Conservation (phyloP, 2,888 invertebrate genomes). For the Synergus gifuensis region DNA sequence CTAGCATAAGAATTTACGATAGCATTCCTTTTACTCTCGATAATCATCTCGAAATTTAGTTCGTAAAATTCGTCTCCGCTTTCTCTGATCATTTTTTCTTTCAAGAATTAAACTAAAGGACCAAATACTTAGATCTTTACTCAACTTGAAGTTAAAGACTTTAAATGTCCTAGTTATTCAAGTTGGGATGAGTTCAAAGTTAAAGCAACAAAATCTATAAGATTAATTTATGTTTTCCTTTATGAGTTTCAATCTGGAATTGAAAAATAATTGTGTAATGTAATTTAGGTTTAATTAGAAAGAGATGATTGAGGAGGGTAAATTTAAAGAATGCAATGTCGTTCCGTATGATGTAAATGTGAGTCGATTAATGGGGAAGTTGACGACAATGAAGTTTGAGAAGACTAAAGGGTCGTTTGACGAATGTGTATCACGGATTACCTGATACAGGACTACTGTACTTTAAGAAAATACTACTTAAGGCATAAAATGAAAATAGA, state of each 20-base stretch:
- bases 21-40: slow-evolving; percentile 4
- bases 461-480: slow-evolving; percentile 57
- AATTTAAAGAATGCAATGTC: neutral
- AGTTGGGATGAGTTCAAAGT: too few species aligned
- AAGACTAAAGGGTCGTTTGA: slow-evolving; percentile 27
- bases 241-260: neutral
- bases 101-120: neutral
- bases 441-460: slow-evolving; percentile 57
- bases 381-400: slow-evolving; percentile 1
- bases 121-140: too few species aligned
- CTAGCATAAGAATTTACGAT: slow-evolving; percentile 31
- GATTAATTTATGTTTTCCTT: neutral
- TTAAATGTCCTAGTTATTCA: too few species aligned
- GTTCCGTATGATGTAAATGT: slow-evolving; percentile 21
- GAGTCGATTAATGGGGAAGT: slow-evolving; percentile 9
- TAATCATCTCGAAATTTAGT: slow-evolving; percentile 14
- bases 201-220: too few species aligned
- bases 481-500: slow-evolving; percentile 53
- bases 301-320: slow-evolving; percentile 11
- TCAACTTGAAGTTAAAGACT: too few species aligned
- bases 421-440: slow-evolving; percentile 56
- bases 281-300: neutral
- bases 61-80: neutral
- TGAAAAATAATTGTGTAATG: neutral
- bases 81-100: neutral